Evolutionary conservation across 2,888 invertebrate genomes (phyloP), one percentile per base, ranked within the genome.

Genomic region (Eupithecia subfuscata): DNA sequence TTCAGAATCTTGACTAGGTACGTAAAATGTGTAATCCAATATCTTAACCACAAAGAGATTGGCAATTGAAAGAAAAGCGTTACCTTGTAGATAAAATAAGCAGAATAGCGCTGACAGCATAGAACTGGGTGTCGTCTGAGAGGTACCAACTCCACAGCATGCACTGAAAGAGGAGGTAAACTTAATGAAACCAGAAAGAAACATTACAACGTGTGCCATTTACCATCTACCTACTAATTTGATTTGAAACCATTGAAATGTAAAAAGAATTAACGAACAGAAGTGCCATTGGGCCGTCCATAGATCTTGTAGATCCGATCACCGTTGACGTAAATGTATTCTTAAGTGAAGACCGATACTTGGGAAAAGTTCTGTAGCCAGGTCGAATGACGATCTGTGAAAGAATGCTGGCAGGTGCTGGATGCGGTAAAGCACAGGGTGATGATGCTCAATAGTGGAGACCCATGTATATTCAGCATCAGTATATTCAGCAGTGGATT

Each of bases 141-240:
- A 98, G 92, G 86, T 98, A 98, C 98, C 98, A 98, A 94, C 98
- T 98, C 98, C 98, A 98, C 52, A 98, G 89, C 98, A 98, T 98
- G 88, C 98, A 98, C 98, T 98, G 93, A 67, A 91, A 75, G 11
- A 12, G 8, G 14, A 48, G 34, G 12, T 0, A 60, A 11, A 56
- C 22, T 60, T 4, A 25, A 25, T 12, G 22, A 25, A 60, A 11
- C 52, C 11, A 56, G 52, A 56, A 45, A 43, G 2, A 37, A 37
- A 0, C 37, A 37, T 30, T 30, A 30, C 30, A 30, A 30, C 30
- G 30, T 30, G 30, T 30, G 30, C 30, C 30, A 30, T 30, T 30
- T 3, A 30, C 30, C 30, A 3, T 30, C 30, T 30, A 30, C 30
- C 30, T 30, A 30, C 3, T 30, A 30, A 30, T 30, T 3, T 30